phyloP scores from a whole-genome alignment of 2,113 vertebrate genomes.

The Periophthalmodon schlosseri region DNA sequence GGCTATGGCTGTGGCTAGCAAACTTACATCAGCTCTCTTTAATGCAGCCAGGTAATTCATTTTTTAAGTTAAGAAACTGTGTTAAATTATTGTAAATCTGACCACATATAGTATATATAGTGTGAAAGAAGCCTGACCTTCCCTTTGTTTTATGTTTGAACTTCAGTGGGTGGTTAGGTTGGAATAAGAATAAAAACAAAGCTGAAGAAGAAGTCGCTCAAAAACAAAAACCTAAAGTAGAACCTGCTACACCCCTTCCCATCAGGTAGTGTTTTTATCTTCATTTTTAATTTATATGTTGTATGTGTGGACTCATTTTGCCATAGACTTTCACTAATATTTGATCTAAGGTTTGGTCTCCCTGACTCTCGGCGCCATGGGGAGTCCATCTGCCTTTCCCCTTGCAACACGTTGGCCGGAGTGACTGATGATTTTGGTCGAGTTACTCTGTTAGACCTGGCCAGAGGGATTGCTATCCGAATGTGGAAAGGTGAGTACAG shows the following conservation, averaged over 20 bases:
- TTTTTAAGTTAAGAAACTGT: constrained; percentile 46
- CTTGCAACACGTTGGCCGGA: constrained; percentile 93
- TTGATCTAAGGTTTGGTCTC: constrained; percentile 85
- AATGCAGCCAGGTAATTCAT: constrained; percentile 89
- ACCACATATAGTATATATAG: neutral
- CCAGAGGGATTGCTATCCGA: constrained; percentile 87
- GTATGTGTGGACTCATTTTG: neutral
- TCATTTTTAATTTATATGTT: neutral
- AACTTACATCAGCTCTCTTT: constrained; percentile 96
- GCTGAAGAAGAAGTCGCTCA: constrained; percentile 87
- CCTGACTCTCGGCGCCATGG: constrained; percentile 95
- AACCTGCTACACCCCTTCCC: constrained; percentile 88
- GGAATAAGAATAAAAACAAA: constrained; percentile 87
- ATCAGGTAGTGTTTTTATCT: constrained; percentile 80
- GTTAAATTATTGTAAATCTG: neutral
- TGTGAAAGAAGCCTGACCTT: neutral
- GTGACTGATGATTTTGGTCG: constrained; percentile 97
- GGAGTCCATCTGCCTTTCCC: constrained; percentile 92
- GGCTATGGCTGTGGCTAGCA: constrained; percentile 96
- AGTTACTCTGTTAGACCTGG: constrained; percentile 89
- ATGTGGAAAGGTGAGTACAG: constrained; percentile 94
- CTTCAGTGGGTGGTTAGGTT: constrained; percentile 94
- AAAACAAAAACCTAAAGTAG: constrained; percentile 95
- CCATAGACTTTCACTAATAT: neutral
- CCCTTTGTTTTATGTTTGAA: neutral